A percentile compares a stretch with the other conserved stretches of the same genome.
Evolutionary conservation across 2,888 invertebrate genomes (phyloP).

Genomic region (Timema cristinae): DNA sequence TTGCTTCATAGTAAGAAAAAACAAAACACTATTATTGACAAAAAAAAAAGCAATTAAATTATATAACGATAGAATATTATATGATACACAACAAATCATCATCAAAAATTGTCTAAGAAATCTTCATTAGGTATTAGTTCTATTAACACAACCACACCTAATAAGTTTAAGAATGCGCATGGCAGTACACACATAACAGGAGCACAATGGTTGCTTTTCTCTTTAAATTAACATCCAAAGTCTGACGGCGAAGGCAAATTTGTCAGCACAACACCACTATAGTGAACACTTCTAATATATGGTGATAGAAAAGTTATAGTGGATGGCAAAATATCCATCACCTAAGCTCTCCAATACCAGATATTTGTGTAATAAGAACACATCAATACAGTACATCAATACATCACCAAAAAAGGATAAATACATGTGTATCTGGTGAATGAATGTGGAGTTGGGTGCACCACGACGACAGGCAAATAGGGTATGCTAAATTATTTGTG

Average conservation of each 20-base stretch:
- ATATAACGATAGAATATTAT: background rate
- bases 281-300: conserved; percentile 1
- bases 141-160: background rate
- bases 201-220: background rate
- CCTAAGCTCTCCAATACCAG: background rate
- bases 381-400: no score
- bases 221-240: background rate
- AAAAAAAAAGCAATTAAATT: background rate
- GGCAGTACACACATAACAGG: conserved; percentile 2
- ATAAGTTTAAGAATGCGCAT: background rate
- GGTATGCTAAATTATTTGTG: conserved; percentile 2
- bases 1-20: background rate
- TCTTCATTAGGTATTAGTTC: background rate
- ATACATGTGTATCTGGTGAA: no score
- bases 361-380: background rate
- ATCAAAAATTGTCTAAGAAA: background rate
- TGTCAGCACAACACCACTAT: background rate
- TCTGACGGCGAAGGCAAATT: background rate
- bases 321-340: background rate
- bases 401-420: no score
- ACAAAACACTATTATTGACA: background rate
- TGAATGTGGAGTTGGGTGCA: conserved; percentile 1
- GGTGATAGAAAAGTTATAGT: background rate
- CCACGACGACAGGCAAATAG: background rate
- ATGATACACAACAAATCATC: background rate